Evolutionary conservation across 2,888 invertebrate species (phyloP), one percentile per base, ranked within the genome.

Genomic region (Eretmocerus hayati): DNA sequence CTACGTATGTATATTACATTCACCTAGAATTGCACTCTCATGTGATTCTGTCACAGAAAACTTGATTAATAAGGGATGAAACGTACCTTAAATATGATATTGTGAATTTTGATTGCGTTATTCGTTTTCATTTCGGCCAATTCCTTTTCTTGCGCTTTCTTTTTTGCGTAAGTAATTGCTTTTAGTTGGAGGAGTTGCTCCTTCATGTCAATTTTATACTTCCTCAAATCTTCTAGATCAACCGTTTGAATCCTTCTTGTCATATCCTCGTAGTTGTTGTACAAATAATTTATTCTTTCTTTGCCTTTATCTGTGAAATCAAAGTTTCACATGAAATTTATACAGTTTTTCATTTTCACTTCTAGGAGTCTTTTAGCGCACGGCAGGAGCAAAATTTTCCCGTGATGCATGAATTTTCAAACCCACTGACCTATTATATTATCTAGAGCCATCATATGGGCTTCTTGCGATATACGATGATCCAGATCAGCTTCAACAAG

Each of bases 401-500:
- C 6, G 26, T 26, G 11, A 6, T 26, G 11, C 37, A 19, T 5
- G 19, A 37, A 37, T 5, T 20, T 15, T 6, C 18, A 15, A 18
- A 8, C 20, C 13, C 40, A 26, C 23, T 36, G 74, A 85, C 87
- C 77, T 42, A 86, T 76, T 56, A 87, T 80, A 62, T 79, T 75
- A 58, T 83, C 80, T 43, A 89, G 77, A 42, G 79, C 81, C 58
- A 82, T 81, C 36, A 85, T 81, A 62, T 90, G 88, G 0, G 83
- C 77, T 55, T 85, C 83, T 59, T 86, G 83, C 44, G 85, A 78
- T 38, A 82, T 77, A 0, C 80, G 76, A 61, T 89, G 87, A 66
- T 87, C 85, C 21, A 81, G 78, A 62, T 89, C 85, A 0, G 86
- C 80, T 56, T 81, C 79, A 21, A 85, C 81, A 11, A 87, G 73